These are phyloP conservation scores for Ypsolopha scabrella DNA, from an alignment of 2,888 invertebrate genomes.

Conservation along the genomic window DNA sequence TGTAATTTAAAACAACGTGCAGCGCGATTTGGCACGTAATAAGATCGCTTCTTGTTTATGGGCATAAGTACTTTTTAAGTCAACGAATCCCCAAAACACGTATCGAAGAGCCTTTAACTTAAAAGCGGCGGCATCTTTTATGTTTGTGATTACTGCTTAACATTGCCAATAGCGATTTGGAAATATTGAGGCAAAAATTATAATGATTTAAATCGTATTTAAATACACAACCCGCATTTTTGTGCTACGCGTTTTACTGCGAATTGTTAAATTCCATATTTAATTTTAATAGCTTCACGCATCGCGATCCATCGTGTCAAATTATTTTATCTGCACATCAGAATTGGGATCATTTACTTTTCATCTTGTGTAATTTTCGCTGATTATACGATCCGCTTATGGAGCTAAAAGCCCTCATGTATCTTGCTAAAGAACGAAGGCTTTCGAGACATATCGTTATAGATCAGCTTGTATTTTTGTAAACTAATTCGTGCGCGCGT, in stretches of 20 bases:
- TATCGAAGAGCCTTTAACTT: constrained; percentile 49
- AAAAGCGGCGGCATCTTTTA: constrained; percentile 47
- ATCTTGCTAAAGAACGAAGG: no score
- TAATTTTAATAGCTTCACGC: no score
- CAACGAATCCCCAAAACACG: constrained; percentile 51
- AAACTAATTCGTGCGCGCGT: not conserved
- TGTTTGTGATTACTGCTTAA: constrained; percentile 23
- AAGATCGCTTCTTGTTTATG: constrained; percentile 33
- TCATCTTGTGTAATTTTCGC: no score
- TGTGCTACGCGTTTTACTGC: not conserved
- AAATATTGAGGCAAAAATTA: constrained; percentile 37
- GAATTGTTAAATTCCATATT: not conserved
- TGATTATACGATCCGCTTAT: no score
- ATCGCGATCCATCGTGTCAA: no score
- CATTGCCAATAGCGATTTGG: constrained; percentile 44
- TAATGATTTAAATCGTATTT: constrained; percentile 30
- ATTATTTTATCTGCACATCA: no score
- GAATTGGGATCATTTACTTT: no score
- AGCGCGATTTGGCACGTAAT: constrained; percentile 11
- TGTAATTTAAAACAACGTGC: constrained; percentile 18
- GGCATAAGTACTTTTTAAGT: constrained; percentile 46
- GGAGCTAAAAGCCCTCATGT: no score
- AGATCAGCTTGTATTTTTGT: not conserved
- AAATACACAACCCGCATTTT: not conserved
- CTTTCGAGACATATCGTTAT: not conserved